Conservation (phyloP, 1,140 invertebrate genomes). For the Drosophila equinoxialis region DNA sequence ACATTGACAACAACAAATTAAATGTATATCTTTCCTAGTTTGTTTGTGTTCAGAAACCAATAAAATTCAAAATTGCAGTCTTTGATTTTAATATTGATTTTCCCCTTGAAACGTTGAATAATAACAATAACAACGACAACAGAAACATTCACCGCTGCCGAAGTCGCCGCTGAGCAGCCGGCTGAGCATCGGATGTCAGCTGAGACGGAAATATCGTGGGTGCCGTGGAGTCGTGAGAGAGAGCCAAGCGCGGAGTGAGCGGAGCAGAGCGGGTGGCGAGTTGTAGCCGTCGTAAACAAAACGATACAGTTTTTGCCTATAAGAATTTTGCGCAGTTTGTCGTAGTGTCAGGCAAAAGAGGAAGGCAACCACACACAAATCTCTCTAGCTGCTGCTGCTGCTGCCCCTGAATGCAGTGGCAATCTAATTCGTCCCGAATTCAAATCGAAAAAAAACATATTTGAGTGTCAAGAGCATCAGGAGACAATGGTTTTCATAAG, state of each 20-base stretch:
- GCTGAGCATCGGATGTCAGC: constrained; percentile 35
- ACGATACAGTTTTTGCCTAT: constrained; percentile 57
- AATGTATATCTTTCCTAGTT: not conserved
- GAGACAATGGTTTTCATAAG: constrained; percentile 49
- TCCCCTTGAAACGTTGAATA: constrained; percentile 38
- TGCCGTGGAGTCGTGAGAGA: not conserved
- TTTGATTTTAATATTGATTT: constrained; percentile 55
- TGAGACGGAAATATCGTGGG: constrained; percentile 5
- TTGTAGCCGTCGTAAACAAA: constrained; percentile 10
- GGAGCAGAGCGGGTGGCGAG: constrained; percentile 26
- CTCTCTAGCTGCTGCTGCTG: constrained; percentile 9
- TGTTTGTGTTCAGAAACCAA: constrained; percentile 28
- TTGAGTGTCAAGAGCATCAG: constrained; percentile 7
- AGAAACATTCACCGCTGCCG: not conserved
- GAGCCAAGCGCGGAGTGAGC: not conserved
- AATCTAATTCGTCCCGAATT: not conserved
- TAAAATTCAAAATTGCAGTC: constrained; percentile 26
- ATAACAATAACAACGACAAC: too few species aligned
- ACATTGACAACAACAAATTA: not conserved
- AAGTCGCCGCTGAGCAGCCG: constrained; percentile 29
- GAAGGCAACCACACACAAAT: constrained; percentile 30
- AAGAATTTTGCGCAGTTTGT: constrained; percentile 62
- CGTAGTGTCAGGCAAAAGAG: constrained; percentile 46
- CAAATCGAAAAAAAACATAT: too few species aligned
- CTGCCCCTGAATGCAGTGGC: constrained; percentile 21